phyloP scores from a whole-genome alignment of 2,113 vertebrate species.

The Cricetomys ansorgei region DNA sequence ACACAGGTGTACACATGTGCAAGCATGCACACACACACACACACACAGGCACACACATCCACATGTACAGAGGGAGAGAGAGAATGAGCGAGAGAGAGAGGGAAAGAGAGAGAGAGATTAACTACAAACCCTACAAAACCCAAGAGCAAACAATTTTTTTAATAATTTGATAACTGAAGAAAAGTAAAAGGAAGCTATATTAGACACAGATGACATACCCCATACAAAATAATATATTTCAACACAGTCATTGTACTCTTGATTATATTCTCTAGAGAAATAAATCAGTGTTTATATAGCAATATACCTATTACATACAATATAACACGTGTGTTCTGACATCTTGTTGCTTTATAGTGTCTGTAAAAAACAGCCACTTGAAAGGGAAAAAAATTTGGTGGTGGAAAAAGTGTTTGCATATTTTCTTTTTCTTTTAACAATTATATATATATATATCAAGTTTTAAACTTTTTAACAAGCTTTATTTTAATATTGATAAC shows the following conservation, averaged over 20 bases:
- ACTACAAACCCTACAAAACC: background rate
- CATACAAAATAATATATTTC: background rate
- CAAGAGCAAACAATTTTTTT: background rate
- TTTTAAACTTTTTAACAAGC: background rate
- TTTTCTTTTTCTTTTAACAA: background rate
- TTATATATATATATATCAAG: background rate
- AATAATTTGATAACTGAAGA: background rate
- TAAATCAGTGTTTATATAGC: background rate
- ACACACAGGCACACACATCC: background rate
- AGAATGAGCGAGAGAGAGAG: background rate
- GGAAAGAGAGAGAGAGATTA: background rate
- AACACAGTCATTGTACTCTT: background rate
- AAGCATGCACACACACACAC: rapidly evolving
- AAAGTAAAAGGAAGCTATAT: background rate
- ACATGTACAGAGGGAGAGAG: background rate
- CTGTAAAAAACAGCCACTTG: background rate
- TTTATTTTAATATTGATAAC: background rate
- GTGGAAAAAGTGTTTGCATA: background rate
- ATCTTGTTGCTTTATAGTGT: background rate
- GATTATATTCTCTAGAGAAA: background rate
- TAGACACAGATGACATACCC: background rate
- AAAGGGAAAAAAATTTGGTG: background rate
- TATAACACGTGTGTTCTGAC: background rate
- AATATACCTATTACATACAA: background rate
- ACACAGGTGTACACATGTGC: background rate